Percentiles rank a stretch among this genome's conserved stretches.
These are phyloP conservation scores for Balanococcus diminutus DNA, from an alignment of 2,888 invertebrate genomes.

Conservation along the genomic window DNA sequence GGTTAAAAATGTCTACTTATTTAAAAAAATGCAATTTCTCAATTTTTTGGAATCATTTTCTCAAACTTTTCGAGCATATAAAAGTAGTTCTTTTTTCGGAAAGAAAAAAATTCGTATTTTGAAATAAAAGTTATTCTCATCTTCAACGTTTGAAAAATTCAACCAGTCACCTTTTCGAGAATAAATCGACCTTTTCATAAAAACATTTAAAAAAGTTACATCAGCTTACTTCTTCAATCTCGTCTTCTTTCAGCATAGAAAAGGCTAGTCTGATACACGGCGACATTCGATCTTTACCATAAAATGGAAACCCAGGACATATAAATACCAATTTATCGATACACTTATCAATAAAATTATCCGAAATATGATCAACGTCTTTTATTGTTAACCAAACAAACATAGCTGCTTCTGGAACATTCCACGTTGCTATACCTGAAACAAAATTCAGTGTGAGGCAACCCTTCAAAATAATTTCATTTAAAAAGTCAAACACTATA, in stretches of 20 bases:
- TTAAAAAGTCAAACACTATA: background rate
- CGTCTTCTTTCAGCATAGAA: slow-evolving; percentile 70
- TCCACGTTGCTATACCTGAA: slow-evolving; percentile 70
- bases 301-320: slow-evolving; percentile 77
- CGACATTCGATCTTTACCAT: slow-evolving; percentile 68
- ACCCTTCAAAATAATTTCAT: too few species aligned
- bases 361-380: slow-evolving; percentile 73
- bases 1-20: too few species aligned
- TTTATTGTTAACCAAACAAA: slow-evolving; percentile 78
- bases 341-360: slow-evolving; percentile 75
- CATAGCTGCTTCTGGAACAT: slow-evolving; percentile 73
- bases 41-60: too few species aligned
- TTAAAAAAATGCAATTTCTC: too few species aligned
- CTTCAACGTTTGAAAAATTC: too few species aligned
- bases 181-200: too few species aligned
- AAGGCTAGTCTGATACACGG: slow-evolving; percentile 75
- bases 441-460: slow-evolving; percentile 16
- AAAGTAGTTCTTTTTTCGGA: too few species aligned
- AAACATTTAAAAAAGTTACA: background rate
- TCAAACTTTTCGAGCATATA: too few species aligned
- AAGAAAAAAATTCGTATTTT: too few species aligned
- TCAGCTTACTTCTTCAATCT: slow-evolving; percentile 67
- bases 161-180: too few species aligned
- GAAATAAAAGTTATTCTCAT: too few species aligned
- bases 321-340: slow-evolving; percentile 72